Conservation (phyloP, 2,113 vertebrate species). For the Myrmophylax atrothorax region DNA sequence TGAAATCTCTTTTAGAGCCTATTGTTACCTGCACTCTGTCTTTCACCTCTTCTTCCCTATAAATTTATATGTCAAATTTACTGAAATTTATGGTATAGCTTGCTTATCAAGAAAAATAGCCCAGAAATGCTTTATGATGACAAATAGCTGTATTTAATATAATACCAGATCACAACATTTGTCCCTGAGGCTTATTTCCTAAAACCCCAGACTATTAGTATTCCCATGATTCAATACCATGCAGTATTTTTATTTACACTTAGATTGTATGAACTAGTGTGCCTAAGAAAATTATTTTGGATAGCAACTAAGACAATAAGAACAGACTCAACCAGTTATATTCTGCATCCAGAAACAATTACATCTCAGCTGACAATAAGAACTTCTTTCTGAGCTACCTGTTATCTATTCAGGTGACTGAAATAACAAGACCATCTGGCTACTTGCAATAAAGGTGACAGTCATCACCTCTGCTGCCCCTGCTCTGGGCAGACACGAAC, state of each 20-base stretch:
- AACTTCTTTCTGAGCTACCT: background rate
- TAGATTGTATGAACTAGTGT: background rate
- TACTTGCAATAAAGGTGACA: background rate
- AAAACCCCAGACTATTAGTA: background rate
- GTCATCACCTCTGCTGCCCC: constrained; percentile 14
- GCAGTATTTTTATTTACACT: background rate
- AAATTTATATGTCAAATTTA: background rate
- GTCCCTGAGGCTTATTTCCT: background rate
- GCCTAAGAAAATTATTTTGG: background rate
- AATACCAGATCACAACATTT: background rate
- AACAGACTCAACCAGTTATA: background rate
- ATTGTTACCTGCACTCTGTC: background rate
- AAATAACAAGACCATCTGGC: constrained; percentile 52
- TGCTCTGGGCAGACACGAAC: background rate
- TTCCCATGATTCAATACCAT: background rate
- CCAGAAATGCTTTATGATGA: background rate
- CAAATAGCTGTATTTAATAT: background rate
- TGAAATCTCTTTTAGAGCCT: background rate
- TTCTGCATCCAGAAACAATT: background rate
- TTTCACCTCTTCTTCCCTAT: background rate
- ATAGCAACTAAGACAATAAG: background rate
- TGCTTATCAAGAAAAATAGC: background rate
- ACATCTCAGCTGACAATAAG: background rate
- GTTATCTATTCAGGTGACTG: constrained; percentile 13
- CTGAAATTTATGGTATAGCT: background rate